Percentiles rank a stretch among this genome's conserved stretches.
Conservation (phyloP, 2,888 invertebrate genomes). For the Therioaphis trifolii region DNA sequence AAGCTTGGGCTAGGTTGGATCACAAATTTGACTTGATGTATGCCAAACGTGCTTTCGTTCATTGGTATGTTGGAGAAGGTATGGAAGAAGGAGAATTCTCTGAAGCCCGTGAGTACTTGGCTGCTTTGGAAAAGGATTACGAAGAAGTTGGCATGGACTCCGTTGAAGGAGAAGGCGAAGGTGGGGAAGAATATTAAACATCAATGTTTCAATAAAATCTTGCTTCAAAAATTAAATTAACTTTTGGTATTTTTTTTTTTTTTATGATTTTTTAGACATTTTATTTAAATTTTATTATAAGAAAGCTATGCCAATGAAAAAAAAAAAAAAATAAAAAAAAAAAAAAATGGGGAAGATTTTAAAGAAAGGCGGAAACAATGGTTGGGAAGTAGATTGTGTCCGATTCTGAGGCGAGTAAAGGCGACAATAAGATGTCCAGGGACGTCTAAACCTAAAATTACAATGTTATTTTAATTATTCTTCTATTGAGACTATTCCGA, state of each 20-base stretch:
- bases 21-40: conserved; percentile 98
- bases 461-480: too few relatives aligned
- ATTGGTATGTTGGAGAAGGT: conserved; percentile 92
- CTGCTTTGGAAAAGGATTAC: conserved; percentile 79
- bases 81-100: conserved; percentile 88
- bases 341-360: too few relatives aligned
- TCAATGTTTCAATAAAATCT: background rate
- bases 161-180: conserved; percentile 76
- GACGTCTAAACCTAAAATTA: too few relatives aligned
- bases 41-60: conserved; percentile 96
- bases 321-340: too few relatives aligned
- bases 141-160: conserved; percentile 80
- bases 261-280: conserved; percentile 47
- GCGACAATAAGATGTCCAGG: too few relatives aligned
- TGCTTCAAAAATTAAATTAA: conserved; percentile 50
- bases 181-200: conserved; percentile 67
- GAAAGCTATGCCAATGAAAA: conserved; percentile 31
- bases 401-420: too few relatives aligned
- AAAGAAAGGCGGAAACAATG: too few relatives aligned
- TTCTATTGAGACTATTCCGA: too few relatives aligned
- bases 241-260: conserved; percentile 39
- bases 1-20: conserved; percentile 96
- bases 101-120: conserved; percentile 83
- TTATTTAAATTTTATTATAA: conserved; percentile 51
- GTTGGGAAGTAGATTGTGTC: too few relatives aligned